These are phyloP conservation scores for Steinernema khuongi DNA, from an alignment of 1,140 invertebrate species.

Conservation along the genomic window DNA sequence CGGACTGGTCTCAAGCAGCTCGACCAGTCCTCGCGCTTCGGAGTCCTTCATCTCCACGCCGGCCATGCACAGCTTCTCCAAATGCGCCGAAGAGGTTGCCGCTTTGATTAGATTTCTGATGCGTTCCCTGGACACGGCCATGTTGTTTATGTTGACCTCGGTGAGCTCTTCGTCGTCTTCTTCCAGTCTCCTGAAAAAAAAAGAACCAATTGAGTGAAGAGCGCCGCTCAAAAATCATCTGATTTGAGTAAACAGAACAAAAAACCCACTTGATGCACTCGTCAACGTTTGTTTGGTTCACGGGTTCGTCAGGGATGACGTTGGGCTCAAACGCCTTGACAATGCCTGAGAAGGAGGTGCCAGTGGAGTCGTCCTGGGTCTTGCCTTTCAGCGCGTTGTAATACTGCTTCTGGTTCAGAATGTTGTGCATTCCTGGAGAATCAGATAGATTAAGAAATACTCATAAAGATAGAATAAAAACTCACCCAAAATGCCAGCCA, in stretches of 20 bases:
- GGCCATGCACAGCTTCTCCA: slow-evolving; percentile 83
- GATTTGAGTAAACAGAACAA: neutral
- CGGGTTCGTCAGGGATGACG: slow-evolving; percentile 60
- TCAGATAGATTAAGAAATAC: slow-evolving; percentile 30
- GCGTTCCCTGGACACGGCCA: slow-evolving; percentile 93
- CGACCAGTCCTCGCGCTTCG: slow-evolving; percentile 66
- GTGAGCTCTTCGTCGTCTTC: slow-evolving; percentile 78
- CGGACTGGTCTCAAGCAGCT: slow-evolving; percentile 45
- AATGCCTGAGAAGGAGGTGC: slow-evolving; percentile 58
- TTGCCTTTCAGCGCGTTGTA: slow-evolving; percentile 73
- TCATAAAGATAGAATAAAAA: slow-evolving; percentile 18
- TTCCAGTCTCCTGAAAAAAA: slow-evolving; percentile 58
- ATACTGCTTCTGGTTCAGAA: slow-evolving; percentile 99
- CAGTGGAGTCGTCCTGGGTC: slow-evolving; percentile 55
- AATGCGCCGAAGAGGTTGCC: slow-evolving; percentile 78
- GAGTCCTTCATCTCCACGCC: slow-evolving; percentile 86
- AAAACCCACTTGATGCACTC: slow-evolving; percentile 59
- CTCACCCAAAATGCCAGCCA: slow-evolving; percentile 72
- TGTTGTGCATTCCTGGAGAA: slow-evolving; percentile 87
- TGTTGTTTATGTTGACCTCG: slow-evolving; percentile 93
- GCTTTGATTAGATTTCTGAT: slow-evolving; percentile 81
- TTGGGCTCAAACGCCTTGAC: slow-evolving; percentile 59
- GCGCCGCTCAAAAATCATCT: neutral
- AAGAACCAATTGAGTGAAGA: neutral
- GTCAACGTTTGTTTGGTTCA: slow-evolving; percentile 62